Base-by-base conservation (phyloP, 2,113 vertebrate genomes). In the Galbula dea region DNA sequence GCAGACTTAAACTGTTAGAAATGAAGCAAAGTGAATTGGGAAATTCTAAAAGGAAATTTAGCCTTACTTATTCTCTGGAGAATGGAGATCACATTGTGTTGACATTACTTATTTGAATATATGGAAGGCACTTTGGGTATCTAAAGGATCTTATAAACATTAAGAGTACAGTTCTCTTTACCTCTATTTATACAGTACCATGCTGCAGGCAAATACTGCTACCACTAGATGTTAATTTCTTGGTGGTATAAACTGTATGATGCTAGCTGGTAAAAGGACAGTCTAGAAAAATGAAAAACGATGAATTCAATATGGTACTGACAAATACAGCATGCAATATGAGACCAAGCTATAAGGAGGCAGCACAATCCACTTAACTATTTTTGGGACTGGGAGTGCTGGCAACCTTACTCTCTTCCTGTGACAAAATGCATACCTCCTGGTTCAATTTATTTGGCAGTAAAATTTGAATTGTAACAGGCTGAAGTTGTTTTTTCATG, bases 1-100 rank as follows among this genome's bases (percentile, higher is more conserved):
- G 86, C 48, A 94, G 89, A 65, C 67, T 93, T 92, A 91, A 94
- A 88, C 86, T 93, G 54, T 62, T 95, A 95, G 72, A 77, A 93
- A 46, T 18, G 46, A 79, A 82, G 62, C 41, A 83, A 80, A 90
- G 23, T 59, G 83, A 88, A 81, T 48, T 73, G 67, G 71, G 45
- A 84, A 75, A 77, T 34, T 71, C 9, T 93, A 67, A 91, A 75
- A 68, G 39, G 36, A 78, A 94, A 90, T n/a, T 74, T 48, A 84
- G 52, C 10, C 17, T 9, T 45, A 22, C 32, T 68, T 37, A 45
- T 89, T 71, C 52, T 75, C 77, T 90, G 73, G 66, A 93, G 71
- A 92, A 66, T 17, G 66, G 32, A 16, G 41, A 83, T 81, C 52
- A 49, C 30, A 32, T 78, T 81, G 52, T 82, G n/a, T 61, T 93